Conservation (phyloP, 2,113 vertebrate species). For the Lasiurus borealis region DNA sequence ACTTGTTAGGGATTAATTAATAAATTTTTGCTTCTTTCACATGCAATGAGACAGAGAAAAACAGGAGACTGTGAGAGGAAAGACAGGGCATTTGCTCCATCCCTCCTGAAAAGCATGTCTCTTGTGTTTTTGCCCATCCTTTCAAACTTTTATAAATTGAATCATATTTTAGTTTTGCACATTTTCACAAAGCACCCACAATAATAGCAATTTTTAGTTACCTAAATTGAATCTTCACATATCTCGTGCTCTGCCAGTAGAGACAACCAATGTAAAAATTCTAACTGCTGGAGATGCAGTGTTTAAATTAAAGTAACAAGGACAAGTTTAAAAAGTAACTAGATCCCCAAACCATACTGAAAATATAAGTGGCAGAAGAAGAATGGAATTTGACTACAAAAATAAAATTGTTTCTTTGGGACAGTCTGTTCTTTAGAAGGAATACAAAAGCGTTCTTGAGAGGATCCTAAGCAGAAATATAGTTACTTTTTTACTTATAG, state of each 20-base stretch:
- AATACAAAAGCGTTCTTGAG: background rate
- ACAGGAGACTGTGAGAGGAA: background rate
- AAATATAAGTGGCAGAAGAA: background rate
- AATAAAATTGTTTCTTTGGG: background rate
- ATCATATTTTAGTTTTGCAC: slow-evolving; percentile 1
- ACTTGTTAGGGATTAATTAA: background rate
- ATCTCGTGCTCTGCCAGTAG: background rate
- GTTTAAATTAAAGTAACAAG: slow-evolving; percentile 39
- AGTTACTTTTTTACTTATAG: background rate
- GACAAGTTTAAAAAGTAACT: background rate
- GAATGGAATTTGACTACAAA: background rate
- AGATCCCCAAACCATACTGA: background rate
- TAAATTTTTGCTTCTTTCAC: background rate
- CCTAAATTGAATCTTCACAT: background rate
- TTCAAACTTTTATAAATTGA: slow-evolving; percentile 9
- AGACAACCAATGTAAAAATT: background rate
- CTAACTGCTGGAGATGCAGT: background rate
- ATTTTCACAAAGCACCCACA: slow-evolving; percentile 5
- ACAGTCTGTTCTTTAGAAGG: background rate
- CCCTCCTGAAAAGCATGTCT: background rate
- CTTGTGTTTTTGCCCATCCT: background rate
- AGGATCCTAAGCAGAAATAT: background rate
- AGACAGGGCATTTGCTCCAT: background rate
- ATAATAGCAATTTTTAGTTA: slow-evolving; percentile 22
- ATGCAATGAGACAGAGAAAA: background rate